Evolutionary conservation across 2,113 vertebrate species (phyloP).

Genomic region (Ceyx margarethae): DNA sequence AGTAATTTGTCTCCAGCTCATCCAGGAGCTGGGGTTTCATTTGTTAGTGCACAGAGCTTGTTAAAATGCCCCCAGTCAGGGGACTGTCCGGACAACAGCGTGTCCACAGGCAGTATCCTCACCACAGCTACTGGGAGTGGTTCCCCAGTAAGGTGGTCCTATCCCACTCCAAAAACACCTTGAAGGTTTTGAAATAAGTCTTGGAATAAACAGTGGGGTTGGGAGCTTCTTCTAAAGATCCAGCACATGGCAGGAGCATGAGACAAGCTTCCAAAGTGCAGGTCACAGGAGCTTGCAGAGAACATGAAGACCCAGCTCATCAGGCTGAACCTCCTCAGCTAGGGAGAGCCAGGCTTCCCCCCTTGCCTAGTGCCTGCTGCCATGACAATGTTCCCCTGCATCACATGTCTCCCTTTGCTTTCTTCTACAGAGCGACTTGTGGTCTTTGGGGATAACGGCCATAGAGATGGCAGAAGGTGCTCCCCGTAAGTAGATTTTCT

Average conservation of each 20-base stretch:
- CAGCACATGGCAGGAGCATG: background rate
- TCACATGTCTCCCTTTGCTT: background rate
- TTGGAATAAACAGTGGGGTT: background rate
- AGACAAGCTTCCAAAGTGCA: background rate
- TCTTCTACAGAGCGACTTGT: slow-evolving; percentile 91
- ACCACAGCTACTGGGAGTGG: rapidly evolving
- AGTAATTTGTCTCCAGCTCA: background rate
- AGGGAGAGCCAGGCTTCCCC: background rate
- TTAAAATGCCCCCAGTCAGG: background rate
- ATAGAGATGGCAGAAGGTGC: slow-evolving; percentile 99
- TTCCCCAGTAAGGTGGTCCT: rapidly evolving
- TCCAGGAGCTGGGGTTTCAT: background rate
- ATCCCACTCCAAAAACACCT: background rate
- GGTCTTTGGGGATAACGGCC: slow-evolving; percentile 97
- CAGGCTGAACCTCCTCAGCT: background rate
- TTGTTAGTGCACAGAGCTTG: background rate
- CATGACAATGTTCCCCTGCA: background rate
- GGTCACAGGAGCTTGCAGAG: background rate
- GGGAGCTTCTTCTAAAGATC: background rate
- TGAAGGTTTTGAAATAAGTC: background rate
- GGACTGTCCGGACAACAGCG: background rate
- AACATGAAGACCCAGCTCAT: background rate
- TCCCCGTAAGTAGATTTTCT: slow-evolving; percentile 88
- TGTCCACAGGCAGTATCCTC: background rate
- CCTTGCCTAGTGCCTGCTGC: rapidly evolving